These are phyloP conservation scores for Oenanthe melanoleuca DNA, from an alignment of 2,113 vertebrate genomes.

Conservation along the genomic window DNA sequence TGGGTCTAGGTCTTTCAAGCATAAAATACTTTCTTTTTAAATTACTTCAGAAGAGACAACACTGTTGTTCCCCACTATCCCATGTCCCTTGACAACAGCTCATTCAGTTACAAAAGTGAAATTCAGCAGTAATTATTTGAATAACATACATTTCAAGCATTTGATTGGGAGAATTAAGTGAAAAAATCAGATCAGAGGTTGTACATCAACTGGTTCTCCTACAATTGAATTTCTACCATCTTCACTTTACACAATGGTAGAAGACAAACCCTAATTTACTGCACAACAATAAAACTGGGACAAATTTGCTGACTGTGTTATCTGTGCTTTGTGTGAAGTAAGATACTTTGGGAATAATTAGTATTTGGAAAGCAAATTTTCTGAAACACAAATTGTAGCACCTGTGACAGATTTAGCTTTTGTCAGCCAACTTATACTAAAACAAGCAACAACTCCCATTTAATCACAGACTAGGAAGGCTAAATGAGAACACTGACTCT, in stretches of 20 bases:
- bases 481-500: constrained; percentile 42
- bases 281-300: constrained; percentile 49
- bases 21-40: not conserved
- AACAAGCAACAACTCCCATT: constrained; percentile 57
- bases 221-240: constrained; percentile 39
- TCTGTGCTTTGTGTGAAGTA: constrained; percentile 55
- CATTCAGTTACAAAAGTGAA: not conserved
- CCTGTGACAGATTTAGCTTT: constrained; percentile 69
- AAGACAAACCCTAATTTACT: constrained; percentile 65
- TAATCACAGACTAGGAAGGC: constrained; percentile 56
- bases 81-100: not conserved
- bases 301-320: constrained; percentile 59
- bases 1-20: not conserved
- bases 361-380: constrained; percentile 69
- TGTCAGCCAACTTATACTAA: constrained; percentile 43
- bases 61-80: not conserved
- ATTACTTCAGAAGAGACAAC: not conserved
- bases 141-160: not conserved
- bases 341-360: constrained; percentile 69
- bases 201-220: not conserved
- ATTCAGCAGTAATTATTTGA: not conserved
- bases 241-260: not conserved
- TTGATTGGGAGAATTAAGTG: constrained; percentile 1
- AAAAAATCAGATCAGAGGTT: constrained; percentile 15
- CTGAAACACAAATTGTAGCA: constrained; percentile 69